phyloP scores from a whole-genome alignment of 1,140 invertebrate genomes.

The Drosophila erecta region DNA sequence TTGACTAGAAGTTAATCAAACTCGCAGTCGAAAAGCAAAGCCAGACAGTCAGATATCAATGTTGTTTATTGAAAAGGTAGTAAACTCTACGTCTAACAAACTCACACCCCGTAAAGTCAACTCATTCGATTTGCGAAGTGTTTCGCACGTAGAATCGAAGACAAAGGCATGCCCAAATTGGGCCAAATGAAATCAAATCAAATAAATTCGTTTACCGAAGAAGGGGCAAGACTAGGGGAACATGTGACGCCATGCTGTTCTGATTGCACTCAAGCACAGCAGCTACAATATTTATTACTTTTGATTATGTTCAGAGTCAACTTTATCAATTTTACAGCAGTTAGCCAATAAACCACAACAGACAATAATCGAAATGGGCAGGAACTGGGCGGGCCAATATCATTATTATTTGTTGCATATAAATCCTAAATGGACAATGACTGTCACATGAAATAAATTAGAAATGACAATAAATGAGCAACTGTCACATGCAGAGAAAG shows the following conservation, averaged over 20 bases:
- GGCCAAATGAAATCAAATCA: slow-evolving; percentile 72
- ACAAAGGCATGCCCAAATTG: slow-evolving; percentile 49
- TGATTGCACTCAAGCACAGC: slow-evolving; percentile 78
- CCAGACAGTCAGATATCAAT: slow-evolving; percentile 21
- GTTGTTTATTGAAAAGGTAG: slow-evolving; percentile 32
- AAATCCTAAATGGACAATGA: slow-evolving; percentile 83
- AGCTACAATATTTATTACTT: slow-evolving; percentile 81
- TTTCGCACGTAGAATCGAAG: slow-evolving; percentile 44
- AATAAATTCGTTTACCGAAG: slow-evolving; percentile 57
- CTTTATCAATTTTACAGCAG: slow-evolving; percentile 83
- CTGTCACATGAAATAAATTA: slow-evolving; percentile 81
- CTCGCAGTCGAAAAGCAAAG: slow-evolving; percentile 20
- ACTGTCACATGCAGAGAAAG: slow-evolving; percentile 49
- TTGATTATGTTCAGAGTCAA: slow-evolving; percentile 82
- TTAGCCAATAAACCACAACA: slow-evolving; percentile 78
- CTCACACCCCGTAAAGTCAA: slow-evolving; percentile 7
- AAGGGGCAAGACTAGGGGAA: neutral
- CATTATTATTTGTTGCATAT: slow-evolving; percentile 63
- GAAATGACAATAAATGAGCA: slow-evolving; percentile 81
- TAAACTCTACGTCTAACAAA: slow-evolving; percentile 27
- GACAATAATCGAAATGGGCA: slow-evolving; percentile 35
- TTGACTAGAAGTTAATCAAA: slow-evolving; percentile 20
- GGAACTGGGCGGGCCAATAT: slow-evolving; percentile 12
- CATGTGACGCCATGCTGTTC: slow-evolving; percentile 64
- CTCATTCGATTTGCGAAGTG: slow-evolving; percentile 56